Evolutionary conservation across 1,140 invertebrate species (phyloP).

Genomic region (Drosophila sp.): DNA sequence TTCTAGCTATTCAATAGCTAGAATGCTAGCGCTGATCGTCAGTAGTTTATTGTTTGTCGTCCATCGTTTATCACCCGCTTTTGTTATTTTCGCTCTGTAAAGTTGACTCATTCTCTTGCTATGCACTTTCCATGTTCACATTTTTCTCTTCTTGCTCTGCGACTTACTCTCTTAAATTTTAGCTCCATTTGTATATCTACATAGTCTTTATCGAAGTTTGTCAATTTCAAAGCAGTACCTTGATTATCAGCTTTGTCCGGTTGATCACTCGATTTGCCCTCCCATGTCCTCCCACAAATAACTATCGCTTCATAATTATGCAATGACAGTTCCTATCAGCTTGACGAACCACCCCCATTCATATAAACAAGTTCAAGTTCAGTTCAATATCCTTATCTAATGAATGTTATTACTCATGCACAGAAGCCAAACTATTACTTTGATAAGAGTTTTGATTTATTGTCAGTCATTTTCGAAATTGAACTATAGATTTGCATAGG

Average conservation of each 20-base stretch:
- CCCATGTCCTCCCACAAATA: not conserved
- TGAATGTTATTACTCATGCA: not conserved
- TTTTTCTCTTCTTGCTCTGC: not conserved
- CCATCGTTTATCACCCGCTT: constrained; percentile 10
- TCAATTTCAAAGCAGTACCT: not conserved
- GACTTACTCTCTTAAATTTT: not conserved
- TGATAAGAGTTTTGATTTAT: not conserved
- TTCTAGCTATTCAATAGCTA: no score
- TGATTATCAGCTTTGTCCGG: no score
- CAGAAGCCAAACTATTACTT: not conserved
- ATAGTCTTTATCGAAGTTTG: not conserved
- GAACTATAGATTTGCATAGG: no score
- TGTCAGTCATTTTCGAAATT: not conserved
- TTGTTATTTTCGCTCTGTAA: not conserved
- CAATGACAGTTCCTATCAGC: not conserved
- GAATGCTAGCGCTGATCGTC: no score
- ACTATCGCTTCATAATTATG: not conserved
- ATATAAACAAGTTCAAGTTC: constrained; percentile 14
- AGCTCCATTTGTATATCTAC: not conserved
- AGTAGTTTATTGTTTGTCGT: not conserved
- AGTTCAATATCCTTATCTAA: constrained; percentile 4
- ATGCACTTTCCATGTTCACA: constrained; percentile 28
- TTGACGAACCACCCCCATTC: not conserved
- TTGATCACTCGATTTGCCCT: no score
- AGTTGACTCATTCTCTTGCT: constrained; percentile 38